Conservation (phyloP, 2,888 invertebrate genomes). For the Coelogynopora nodosa region DNA sequence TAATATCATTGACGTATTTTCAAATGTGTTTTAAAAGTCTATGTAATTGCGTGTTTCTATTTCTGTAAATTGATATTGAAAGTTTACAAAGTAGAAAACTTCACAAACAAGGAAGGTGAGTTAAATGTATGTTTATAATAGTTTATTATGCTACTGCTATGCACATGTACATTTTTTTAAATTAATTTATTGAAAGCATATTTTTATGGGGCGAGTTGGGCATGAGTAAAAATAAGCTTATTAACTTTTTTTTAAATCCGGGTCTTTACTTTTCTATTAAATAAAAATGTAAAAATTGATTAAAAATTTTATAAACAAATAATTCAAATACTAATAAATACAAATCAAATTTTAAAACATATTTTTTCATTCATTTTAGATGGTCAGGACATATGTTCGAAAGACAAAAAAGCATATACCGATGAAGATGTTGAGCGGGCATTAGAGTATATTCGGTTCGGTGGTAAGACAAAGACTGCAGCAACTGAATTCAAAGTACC, state of each 20-base stretch:
- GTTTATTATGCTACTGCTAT: conserved; percentile 25
- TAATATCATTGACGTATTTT: conserved; percentile 6
- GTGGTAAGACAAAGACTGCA: conserved; percentile 12
- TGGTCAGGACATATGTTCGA: conserved; percentile 5
- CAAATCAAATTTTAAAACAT: conserved; percentile 17
- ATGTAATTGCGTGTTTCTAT: conserved; percentile 18
- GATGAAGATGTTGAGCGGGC: conserved; percentile 24
- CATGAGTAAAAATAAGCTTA: not conserved
- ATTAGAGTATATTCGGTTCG: conserved; percentile 31
- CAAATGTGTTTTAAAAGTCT: conserved; percentile 12
- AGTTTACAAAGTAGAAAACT: conserved; percentile 15
- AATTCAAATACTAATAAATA: not conserved
- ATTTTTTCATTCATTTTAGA: conserved; percentile 14
- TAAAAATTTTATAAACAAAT: conserved; percentile 16
- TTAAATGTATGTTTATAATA: conserved; percentile 5
- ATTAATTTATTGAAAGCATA: conserved; percentile 16
- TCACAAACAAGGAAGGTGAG: conserved; percentile 18
- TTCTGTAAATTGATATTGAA: conserved; percentile 10
- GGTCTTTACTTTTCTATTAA: conserved; percentile 16
- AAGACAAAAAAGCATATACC: conserved; percentile 13
- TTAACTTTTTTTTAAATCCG: not conserved
- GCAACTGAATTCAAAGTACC: conserved; percentile 25
- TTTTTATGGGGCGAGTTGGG: conserved; percentile 27
- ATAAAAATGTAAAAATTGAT: conserved; percentile 28
- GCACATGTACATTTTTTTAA: conserved; percentile 16